Evolutionary conservation across 2,113 vertebrate genomes (phyloP).

Genomic region (Tyrannus savana): DNA sequence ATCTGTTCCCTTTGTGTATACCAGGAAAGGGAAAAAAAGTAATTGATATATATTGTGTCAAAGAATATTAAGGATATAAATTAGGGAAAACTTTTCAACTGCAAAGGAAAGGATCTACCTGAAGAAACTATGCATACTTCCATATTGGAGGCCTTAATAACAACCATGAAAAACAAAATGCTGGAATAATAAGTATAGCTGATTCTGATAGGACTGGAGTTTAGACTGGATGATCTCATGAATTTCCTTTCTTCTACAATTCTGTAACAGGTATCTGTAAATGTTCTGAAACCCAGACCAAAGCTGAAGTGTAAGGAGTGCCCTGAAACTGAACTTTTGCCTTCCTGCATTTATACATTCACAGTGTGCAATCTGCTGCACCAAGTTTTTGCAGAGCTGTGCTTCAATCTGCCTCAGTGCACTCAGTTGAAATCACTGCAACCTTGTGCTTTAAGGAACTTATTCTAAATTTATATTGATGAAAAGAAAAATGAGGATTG

Average conservation of each 20-base stretch:
- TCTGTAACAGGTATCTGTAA: neutral
- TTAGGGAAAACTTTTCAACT: neutral
- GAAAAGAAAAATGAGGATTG: neutral
- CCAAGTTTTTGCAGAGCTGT: neutral
- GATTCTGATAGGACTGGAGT: neutral
- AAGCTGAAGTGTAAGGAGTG: neutral
- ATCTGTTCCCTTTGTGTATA: neutral
- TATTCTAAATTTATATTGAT: neutral
- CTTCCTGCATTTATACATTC: neutral
- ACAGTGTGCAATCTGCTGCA: neutral
- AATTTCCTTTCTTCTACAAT: neutral
- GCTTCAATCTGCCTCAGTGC: neutral
- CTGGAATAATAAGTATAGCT: neutral
- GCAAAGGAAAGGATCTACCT: neutral
- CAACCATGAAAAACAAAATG: neutral
- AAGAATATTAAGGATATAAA: neutral
- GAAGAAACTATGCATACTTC: neutral
- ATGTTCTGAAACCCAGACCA: neutral
- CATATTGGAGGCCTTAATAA: neutral
- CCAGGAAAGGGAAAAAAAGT: neutral
- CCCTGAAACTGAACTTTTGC: neutral
- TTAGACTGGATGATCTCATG: neutral
- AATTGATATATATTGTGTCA: neutral
- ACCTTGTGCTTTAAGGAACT: neutral
- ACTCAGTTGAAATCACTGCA: neutral